These are phyloP conservation scores for Callosobruchus maculatus DNA, from an alignment of 2,888 invertebrate species.

Conservation along the genomic window DNA sequence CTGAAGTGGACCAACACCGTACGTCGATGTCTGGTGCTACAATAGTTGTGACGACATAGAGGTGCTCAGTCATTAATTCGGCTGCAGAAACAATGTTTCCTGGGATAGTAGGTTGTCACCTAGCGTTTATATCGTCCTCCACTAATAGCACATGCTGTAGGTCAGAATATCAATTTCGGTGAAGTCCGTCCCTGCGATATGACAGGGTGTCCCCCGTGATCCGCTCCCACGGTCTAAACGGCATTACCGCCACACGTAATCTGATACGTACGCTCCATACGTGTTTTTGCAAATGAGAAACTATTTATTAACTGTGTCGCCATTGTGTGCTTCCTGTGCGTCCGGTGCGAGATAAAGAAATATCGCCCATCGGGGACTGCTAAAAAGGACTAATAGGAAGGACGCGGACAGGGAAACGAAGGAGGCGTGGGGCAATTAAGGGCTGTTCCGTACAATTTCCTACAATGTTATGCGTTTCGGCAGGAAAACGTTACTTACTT, in stretches of 20 bases:
- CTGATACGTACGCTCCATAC: conserved; percentile 44
- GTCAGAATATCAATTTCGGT: not conserved
- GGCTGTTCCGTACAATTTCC: not conserved
- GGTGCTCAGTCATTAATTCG: too few species aligned
- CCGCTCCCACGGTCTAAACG: conserved; percentile 39
- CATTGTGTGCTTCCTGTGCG: conserved; percentile 29
- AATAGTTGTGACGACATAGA: too few species aligned
- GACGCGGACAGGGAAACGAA: conserved; percentile 19
- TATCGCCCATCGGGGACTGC: conserved; percentile 13
- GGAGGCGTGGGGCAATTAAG: conserved; percentile 10
- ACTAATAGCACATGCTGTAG: too few species aligned
- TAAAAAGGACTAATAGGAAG: conserved; percentile 16
- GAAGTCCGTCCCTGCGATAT: not conserved
- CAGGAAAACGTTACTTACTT: not conserved
- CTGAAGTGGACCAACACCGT: too few species aligned
- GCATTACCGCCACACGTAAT: conserved; percentile 39
- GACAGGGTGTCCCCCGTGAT: not conserved
- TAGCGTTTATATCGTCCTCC: too few species aligned
- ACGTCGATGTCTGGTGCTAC: too few species aligned
- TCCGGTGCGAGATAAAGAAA: not conserved
- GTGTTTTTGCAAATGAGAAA: conserved; percentile 49
- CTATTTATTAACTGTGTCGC: conserved; percentile 43
- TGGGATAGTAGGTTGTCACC: too few species aligned
- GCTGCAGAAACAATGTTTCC: too few species aligned
- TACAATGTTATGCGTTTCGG: not conserved